Percentiles rank a stretch among this genome's conserved stretches.
phyloP scores from a whole-genome alignment of 2,888 invertebrate genomes.

The Sarcophaga subvicina region DNA sequence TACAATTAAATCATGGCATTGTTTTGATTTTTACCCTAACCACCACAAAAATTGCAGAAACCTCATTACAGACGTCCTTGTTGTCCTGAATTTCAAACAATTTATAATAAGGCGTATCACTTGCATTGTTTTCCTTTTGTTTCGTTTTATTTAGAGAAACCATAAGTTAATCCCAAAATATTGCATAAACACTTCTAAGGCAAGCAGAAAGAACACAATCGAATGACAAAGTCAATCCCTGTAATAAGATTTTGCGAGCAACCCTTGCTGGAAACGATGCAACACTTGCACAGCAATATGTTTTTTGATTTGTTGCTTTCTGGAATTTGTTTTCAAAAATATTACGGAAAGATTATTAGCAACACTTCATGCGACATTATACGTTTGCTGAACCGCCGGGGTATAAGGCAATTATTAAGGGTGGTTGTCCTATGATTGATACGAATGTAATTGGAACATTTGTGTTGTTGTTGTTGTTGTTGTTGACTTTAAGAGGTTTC shows the following conservation, averaged over 20 bases:
- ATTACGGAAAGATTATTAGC: conserved; percentile 74
- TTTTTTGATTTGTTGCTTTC: conserved; percentile 73
- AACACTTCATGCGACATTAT: conserved; percentile 79
- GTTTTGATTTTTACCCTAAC: conserved; percentile 56
- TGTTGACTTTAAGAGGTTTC: conserved; percentile 72
- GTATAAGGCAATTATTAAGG: conserved; percentile 18
- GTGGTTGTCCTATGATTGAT: conserved; percentile 21
- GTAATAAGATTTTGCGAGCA: conserved; percentile 33
- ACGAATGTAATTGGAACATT: conserved; percentile 14
- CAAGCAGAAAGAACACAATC: background rate
- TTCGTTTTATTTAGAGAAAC: conserved; percentile 31
- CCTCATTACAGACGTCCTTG: conserved; percentile 65
- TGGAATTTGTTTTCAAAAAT: background rate
- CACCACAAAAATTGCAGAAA: conserved; percentile 48
- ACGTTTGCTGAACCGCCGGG: background rate
- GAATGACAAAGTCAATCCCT: conserved; percentile 54
- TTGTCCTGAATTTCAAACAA: conserved; percentile 56
- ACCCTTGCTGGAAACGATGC: conserved; percentile 60
- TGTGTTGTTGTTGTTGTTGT: conserved; percentile 21
- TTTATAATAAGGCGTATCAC: conserved; percentile 41
- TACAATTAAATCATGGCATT: conserved; percentile 1
- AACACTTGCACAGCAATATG: conserved; percentile 69
- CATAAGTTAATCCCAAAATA: conserved; percentile 61
- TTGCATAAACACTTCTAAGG: conserved; percentile 60
- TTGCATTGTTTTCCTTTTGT: background rate